A percentile compares a stretch with the other conserved stretches of the same genome.
Evolutionary conservation across 2,797 vertebrate genomes (phyloP).

Genomic region (Rhinella marina): DNA sequence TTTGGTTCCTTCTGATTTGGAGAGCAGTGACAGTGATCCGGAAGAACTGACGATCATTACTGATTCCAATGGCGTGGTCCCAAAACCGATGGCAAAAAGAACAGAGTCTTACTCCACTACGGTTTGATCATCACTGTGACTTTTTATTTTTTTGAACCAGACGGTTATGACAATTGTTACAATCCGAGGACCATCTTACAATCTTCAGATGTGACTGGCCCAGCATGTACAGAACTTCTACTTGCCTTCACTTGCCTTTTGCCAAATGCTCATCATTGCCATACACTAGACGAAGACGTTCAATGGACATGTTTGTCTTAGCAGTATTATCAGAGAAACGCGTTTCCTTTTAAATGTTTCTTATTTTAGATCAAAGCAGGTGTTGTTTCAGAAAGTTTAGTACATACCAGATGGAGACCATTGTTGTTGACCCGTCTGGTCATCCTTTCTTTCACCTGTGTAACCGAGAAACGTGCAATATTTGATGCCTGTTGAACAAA

Average conservation of each 20-base stretch:
- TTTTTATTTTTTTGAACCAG: slow-evolving; percentile 57
- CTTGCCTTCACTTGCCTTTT: slow-evolving; percentile 73
- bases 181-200: slow-evolving; percentile 45
- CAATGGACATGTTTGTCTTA: slow-evolving; percentile 68
- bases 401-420: slow-evolving; percentile 59
- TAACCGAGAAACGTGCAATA: slow-evolving; percentile 77
- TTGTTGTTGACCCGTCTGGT: slow-evolving; percentile 62
- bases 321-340: slow-evolving; percentile 74
- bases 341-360: slow-evolving; percentile 66
- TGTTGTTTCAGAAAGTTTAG: slow-evolving; percentile 64
- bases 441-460: not conserved
- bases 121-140: slow-evolving; percentile 83
- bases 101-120: slow-evolving; percentile 84
- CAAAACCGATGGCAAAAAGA: slow-evolving; percentile 72
- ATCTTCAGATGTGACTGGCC: slow-evolving; percentile 59
- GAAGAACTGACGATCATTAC: slow-evolving; percentile 76
- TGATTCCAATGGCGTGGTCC: slow-evolving; percentile 67
- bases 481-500: slow-evolving; percentile 81
- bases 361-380: slow-evolving; percentile 70
- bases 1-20: slow-evolving; percentile 79
- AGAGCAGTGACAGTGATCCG: slow-evolving; percentile 84
- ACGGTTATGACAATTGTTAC: slow-evolving; percentile 55
- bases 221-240: slow-evolving; percentile 60
- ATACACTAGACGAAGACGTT: slow-evolving; percentile 69
- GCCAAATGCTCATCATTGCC: slow-evolving; percentile 77